Evolutionary conservation across 2,888 invertebrate genomes (phyloP).

Genomic region (Scaptomyza reducta): DNA sequence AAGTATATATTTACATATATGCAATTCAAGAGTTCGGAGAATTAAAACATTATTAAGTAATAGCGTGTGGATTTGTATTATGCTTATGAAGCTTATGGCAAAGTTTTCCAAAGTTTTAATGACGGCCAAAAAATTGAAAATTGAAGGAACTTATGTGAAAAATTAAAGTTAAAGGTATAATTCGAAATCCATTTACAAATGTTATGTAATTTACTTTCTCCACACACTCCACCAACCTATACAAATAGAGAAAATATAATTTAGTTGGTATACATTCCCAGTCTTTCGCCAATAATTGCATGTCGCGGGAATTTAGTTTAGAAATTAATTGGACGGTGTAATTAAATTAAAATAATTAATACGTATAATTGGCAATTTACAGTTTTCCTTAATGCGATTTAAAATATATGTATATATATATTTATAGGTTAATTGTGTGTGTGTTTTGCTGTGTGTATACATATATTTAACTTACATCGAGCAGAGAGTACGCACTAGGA

Average conservation of each 20-base stretch:
- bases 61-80: background rate
- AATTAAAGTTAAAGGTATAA: no score
- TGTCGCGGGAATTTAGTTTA: slow-evolving; percentile 8
- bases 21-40: slow-evolving; percentile 20
- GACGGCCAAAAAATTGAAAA: no score
- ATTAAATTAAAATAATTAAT: slow-evolving; percentile 46
- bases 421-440: slow-evolving; percentile 15
- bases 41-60: background rate
- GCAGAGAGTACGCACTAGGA: slow-evolving; percentile 48
- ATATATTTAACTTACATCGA: slow-evolving; percentile 23
- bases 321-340: slow-evolving; percentile 59
- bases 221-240: background rate
- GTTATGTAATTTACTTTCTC: no score
- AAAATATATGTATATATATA: slow-evolving; percentile 10
- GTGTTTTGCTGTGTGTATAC: slow-evolving; percentile 5
- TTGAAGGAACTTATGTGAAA: no score
- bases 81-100: background rate
- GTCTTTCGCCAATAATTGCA: background rate
- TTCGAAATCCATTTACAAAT: no score
- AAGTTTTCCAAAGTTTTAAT: background rate
- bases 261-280: background rate
- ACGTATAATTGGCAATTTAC: slow-evolving; percentile 62
- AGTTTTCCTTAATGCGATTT: slow-evolving; percentile 26
- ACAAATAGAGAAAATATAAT: background rate
- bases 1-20: slow-evolving; percentile 54